Evolutionary conservation across 2,888 invertebrate genomes (phyloP), one percentile per base, ranked within the genome.

Genomic region (Lepidonotus clava): DNA sequence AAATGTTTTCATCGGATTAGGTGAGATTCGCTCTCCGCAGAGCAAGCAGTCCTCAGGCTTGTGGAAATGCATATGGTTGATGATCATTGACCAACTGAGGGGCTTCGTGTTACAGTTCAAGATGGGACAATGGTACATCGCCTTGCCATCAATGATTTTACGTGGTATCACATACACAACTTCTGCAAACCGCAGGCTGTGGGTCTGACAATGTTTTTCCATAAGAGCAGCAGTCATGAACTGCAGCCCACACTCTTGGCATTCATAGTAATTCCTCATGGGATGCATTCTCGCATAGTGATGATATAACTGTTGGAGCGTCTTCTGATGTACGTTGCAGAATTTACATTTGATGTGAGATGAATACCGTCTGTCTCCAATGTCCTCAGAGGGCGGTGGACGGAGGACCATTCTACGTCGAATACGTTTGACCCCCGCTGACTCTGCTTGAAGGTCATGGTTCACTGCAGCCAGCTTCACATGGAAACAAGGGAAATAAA

Each of bases 31-130:
- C 41, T 80, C 80, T 4, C 80, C 80, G 34, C 80, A 80, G 28
- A 80, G 1, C 28, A 80, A 41, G 21, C 80, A 80, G 21, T 80
- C 80, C 24, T 51, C 46, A 14, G 80, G 28, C 28, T 18, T 41
- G 46, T 80, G 80, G 28, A 32, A 41, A 46, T 80, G 41, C n/a
- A 80, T 8, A 28, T 80, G 80, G 51, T 80, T 80, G 80, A 80
- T 41, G 11, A 80, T 28, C 80, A 18, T 41, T 41, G 80, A 41
- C 80, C 80, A 80, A 1, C 14, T 46, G 24, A 80, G 1, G 5
- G 80, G 28, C 28, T 51, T 80, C 34, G 21, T 32, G 4, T 28
- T 28, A 46, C 80, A 80, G 1, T 8, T 0, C 21, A 28, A 8
- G 1, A 80, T 18, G 11, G 80, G 80, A 34, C 80, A 80, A 14